Evolutionary conservation across 1,140 invertebrate species (phyloP).

Genomic region (Drosophila punjabiensis): DNA sequence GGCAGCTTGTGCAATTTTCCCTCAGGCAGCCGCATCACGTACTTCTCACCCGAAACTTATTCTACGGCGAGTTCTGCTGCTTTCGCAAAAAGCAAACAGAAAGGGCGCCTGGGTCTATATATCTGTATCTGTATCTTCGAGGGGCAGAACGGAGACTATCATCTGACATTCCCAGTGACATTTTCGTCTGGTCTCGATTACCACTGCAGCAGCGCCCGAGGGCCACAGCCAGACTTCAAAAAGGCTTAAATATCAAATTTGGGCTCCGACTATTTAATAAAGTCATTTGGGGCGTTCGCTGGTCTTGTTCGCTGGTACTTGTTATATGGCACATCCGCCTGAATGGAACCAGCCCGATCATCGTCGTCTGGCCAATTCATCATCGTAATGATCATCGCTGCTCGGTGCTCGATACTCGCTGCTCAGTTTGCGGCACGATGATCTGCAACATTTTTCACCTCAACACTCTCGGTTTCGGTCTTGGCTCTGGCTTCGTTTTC

Average conservation of each 20-base stretch:
- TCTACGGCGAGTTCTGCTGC: slow-evolving; percentile 36
- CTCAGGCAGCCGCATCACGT: slow-evolving; percentile 65
- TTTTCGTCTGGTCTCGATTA: slow-evolving; percentile 49
- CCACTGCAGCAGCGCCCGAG: slow-evolving; percentile 55
- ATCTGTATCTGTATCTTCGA: neutral
- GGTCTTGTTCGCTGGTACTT: slow-evolving; percentile 32
- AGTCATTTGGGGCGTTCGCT: slow-evolving; percentile 71
- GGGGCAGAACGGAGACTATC: slow-evolving; percentile 29
- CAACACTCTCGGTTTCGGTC: slow-evolving; percentile 51
- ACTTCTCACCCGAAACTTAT: slow-evolving; percentile 53
- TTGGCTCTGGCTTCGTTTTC: neutral
- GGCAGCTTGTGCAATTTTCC: slow-evolving; percentile 66
- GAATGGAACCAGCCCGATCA: slow-evolving; percentile 15
- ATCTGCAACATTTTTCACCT: slow-evolving; percentile 77
- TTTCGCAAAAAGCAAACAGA: slow-evolving; percentile 63
- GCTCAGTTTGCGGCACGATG: slow-evolving; percentile 43
- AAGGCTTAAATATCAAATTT: slow-evolving; percentile 79
- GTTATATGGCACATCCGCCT: slow-evolving; percentile 73
- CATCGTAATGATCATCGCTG: slow-evolving; percentile 23
- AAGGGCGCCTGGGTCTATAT: slow-evolving; percentile 6
- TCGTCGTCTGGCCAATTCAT: slow-evolving; percentile 36
- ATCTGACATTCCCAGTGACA: slow-evolving; percentile 79
- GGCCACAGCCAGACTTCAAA: slow-evolving; percentile 44
- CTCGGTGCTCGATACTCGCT: neutral
- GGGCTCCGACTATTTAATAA: slow-evolving; percentile 66